Evolutionary conservation across 2,888 invertebrate species (phyloP), one percentile per base, ranked within the genome.

Genomic region (Dione vanillae): DNA sequence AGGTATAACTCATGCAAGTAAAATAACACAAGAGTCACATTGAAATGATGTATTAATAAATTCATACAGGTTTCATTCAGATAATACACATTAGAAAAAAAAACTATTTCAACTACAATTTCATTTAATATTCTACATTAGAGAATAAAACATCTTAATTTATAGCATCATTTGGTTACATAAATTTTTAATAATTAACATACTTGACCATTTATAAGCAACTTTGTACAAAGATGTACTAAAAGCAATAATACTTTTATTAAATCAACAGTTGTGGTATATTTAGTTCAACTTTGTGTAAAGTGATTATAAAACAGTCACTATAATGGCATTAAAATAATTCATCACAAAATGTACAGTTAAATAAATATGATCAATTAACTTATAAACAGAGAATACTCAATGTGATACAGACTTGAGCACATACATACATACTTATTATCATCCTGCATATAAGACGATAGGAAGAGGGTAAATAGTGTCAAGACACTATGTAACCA

Each of bases 161-260:
- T 89, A 89, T 89, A 91, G 91, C 90, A 88, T 92, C 88, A 90
- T 92, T 93, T 91, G 92, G 92, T 92, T 92, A 92, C 85, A 91
- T 87, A 91, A 87, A 82, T 83, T 87, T 83, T 79, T 83, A 82
- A 86, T 88, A 87, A 88, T 85, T 89, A 90, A 88, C 87, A 86
- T 87, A 89, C 83, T 88, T 37, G 56, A 72, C 65, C 67, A 65
- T 20, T 11, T 11, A 41, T 65, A 61, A 61, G 51, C 16, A 59
- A 67, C 27, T 40, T 49, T 37, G 35, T 51, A 64, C 54, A 66
- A 64, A 64, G 49, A 37, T 19, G 16, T 35, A 64, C 64, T 51
- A 64, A 64, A 40, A 37, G 12, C 45, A 9, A 61, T 45, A 45
- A 27, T 61, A 61, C 27, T 61, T 61, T 27, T 27, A 45, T 3